A percentile compares a stretch with the other conserved stretches of the same genome.
phyloP scores from a whole-genome alignment of 2,113 vertebrate species.

The Grammomys surdaster region DNA sequence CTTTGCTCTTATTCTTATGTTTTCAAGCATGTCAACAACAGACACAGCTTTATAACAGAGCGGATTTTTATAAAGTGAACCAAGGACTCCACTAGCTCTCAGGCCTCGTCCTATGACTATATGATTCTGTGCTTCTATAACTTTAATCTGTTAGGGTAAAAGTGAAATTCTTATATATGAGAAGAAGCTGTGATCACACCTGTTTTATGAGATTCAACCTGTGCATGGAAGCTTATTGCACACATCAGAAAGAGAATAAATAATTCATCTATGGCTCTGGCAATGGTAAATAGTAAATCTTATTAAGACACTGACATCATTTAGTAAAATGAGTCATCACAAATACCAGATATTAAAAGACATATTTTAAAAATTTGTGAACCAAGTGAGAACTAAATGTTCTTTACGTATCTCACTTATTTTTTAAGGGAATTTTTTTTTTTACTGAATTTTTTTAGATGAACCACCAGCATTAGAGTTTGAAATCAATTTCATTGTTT shows the following conservation, averaged over 20 bases:
- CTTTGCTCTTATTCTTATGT: background rate
- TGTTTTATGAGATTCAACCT: background rate
- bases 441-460: slow-evolving; percentile 57
- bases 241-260: background rate
- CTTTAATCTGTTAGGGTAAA: background rate
- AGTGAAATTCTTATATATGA: background rate
- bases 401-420: slow-evolving; percentile 48
- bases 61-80: background rate
- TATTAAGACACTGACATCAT: background rate
- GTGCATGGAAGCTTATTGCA: background rate
- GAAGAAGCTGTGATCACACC: background rate
- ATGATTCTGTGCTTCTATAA: background rate
- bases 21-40: background rate
- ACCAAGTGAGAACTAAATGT: slow-evolving; percentile 44
- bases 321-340: background rate
- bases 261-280: background rate
- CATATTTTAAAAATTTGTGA: slow-evolving; percentile 55
- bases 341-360: slow-evolving; percentile 62
- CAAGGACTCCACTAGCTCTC: background rate
- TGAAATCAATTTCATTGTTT: slow-evolving; percentile 79
- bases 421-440: slow-evolving; percentile 8
- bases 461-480: slow-evolving; percentile 51
- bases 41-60: background rate
- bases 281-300: background rate
- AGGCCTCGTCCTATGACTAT: background rate